Conservation (phyloP, 2,888 invertebrate genomes). For the Synergus itoensis region DNA sequence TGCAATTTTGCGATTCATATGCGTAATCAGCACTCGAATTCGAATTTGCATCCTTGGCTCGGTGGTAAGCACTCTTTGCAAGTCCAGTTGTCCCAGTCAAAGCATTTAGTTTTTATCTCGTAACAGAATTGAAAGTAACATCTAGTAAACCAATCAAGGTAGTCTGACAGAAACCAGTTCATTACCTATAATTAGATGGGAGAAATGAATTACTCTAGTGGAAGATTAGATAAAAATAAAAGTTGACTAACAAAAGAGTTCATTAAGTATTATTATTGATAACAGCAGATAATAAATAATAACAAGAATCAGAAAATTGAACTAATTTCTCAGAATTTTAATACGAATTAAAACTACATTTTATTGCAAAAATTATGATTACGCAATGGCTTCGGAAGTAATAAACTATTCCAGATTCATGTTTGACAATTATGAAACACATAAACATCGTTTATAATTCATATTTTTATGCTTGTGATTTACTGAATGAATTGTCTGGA, state of each 20-base stretch:
- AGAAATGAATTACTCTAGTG: neutral
- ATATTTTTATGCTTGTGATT: neutral
- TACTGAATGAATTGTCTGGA: neutral
- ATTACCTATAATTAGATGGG: neutral
- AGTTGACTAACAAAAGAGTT: neutral
- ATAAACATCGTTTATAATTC: neutral
- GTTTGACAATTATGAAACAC: neutral
- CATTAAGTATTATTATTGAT: neutral
- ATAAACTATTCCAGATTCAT: neutral
- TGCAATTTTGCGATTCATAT: neutral
- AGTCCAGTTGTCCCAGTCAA: neutral
- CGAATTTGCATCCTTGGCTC: neutral
- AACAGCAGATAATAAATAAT: neutral
- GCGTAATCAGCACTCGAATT: neutral
- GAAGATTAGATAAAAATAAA: neutral
- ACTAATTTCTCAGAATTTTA: neutral
- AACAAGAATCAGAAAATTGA: neutral
- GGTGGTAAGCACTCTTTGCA: neutral
- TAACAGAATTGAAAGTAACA: constrained; percentile 1
- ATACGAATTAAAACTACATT: neutral
- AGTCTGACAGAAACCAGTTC: neutral
- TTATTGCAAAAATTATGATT: neutral
- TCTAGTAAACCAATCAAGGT: neutral
- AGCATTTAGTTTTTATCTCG: constrained; percentile 3
- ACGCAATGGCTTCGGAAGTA: neutral